phyloP scores from a whole-genome alignment of 2,113 vertebrate genomes.

The Cyrtonyx montezumae region DNA sequence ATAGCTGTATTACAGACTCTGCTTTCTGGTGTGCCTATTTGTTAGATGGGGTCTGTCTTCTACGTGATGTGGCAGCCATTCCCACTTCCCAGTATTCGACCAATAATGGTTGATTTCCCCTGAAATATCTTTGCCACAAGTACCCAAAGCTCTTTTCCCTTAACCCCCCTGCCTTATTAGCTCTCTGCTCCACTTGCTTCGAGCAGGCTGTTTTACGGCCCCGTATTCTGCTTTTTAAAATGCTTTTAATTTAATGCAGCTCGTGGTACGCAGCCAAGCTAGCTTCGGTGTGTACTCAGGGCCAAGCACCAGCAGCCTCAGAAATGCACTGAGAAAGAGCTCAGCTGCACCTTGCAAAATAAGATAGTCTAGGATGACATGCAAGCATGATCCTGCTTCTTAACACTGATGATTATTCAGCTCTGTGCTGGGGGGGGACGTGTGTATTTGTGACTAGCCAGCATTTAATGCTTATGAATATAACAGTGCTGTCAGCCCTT shows the following conservation, averaged over 20 bases:
- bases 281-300: neutral
- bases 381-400: neutral
- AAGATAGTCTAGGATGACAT: neutral
- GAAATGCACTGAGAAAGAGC: neutral
- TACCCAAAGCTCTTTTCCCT: neutral
- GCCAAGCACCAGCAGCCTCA: fast-evolving
- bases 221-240: neutral
- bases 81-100: neutral
- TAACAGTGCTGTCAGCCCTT: neutral
- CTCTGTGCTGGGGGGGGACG: neutral
- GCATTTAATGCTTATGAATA: neutral
- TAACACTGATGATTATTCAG: neutral
- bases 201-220: neutral
- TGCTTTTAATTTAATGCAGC: neutral
- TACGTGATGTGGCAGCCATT: neutral
- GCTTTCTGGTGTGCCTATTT: neutral
- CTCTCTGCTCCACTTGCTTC: neutral
- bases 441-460: neutral
- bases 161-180: neutral
- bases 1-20: fast-evolving
- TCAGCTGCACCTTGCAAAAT: neutral
- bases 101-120: neutral
- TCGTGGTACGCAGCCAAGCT: neutral
- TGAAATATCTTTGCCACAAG: neutral
- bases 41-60: neutral